Evolutionary conservation across 2,888 invertebrate species (phyloP), one percentile per base, ranked within the genome.

Genomic region (Tipula confusa): DNA sequence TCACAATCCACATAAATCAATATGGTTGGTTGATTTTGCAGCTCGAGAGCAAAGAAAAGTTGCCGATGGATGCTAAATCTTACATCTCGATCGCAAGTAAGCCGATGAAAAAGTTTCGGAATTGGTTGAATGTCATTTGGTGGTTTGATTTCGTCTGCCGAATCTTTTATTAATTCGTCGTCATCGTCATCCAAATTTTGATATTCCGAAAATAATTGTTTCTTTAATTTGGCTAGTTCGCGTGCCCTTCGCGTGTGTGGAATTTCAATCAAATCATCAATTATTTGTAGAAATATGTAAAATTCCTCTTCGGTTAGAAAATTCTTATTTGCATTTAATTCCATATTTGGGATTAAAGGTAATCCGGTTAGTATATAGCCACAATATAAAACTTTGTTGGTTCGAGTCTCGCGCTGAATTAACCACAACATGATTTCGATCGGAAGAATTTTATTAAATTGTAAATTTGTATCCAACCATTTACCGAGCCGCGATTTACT

Each of bases 361-460:
- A 94, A 88, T 6, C 93, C 94, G 84, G 92, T 92, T 85, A 94
- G 87, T 1, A 94, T 90, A 89, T 92, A 94, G 6, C 94, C 94
- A 86, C 92, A 89, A 86, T 93, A 92, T 86, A 89, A 87, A 15
- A 92, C 90, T 29, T 90, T 90, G 84, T 91, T 89, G 24, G 91
- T 91, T 82, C 90, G 87, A 0, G 93, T 85, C 86, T 92, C 91
- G 83, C 88, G 88, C 85, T 91, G 89, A 13, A 93, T 87, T 18
- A 93, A 88, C 85, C 90, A 87, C 82, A 92, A 85, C 31, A 93
- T 88, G 2, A 90, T 87, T 85, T 92, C 90, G 85, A 89, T 89
- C 79, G 90, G 90, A 84, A 92, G 31, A n/a, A 29, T 89, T 5
- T 90, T 88, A 85, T 91, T 90, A 79, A 92, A 92, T 80, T 90